Conservation (phyloP, 2,888 invertebrate species). For the Tricholauxania praeusta region DNA sequence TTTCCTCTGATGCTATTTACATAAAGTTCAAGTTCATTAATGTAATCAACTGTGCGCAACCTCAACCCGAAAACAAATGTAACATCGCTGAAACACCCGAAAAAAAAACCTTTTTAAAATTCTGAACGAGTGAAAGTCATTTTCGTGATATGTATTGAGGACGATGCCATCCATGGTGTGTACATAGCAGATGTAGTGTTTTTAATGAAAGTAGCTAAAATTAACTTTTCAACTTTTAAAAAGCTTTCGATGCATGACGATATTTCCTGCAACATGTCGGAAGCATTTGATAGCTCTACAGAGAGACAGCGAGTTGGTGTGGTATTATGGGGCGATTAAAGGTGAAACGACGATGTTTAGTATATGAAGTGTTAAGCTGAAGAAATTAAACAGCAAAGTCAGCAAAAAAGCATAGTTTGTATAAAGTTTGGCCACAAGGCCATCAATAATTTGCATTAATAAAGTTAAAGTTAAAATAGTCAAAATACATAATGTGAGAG, state of each 20-base stretch:
- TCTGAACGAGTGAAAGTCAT: too few relatives aligned
- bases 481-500: too few relatives aligned
- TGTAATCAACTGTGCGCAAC: background rate
- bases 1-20: background rate
- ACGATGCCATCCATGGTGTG: too few relatives aligned
- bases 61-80: constrained; percentile 2
- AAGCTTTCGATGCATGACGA: constrained; percentile 52
- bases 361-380: background rate
- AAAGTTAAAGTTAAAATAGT: too few relatives aligned
- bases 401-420: too few relatives aligned
- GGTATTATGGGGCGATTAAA: background rate
- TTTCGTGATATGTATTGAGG: too few relatives aligned
- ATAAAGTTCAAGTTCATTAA: constrained; percentile 24
- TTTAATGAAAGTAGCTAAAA: constrained; percentile 52
- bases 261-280: constrained; percentile 45
- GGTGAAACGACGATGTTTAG: background rate
- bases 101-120: background rate
- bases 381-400: background rate
- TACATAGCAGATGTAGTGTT: constrained; percentile 11
- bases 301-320: background rate
- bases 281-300: background rate
- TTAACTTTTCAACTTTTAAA: constrained; percentile 54
- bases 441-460: too few relatives aligned
- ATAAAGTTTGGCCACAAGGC: too few relatives aligned
- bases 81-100: background rate